Percentiles rank a stretch among this genome's conserved stretches.
Conservation (phyloP, 92 coral and sea anemone genomes). For the Parazoanthus darwini region DNA sequence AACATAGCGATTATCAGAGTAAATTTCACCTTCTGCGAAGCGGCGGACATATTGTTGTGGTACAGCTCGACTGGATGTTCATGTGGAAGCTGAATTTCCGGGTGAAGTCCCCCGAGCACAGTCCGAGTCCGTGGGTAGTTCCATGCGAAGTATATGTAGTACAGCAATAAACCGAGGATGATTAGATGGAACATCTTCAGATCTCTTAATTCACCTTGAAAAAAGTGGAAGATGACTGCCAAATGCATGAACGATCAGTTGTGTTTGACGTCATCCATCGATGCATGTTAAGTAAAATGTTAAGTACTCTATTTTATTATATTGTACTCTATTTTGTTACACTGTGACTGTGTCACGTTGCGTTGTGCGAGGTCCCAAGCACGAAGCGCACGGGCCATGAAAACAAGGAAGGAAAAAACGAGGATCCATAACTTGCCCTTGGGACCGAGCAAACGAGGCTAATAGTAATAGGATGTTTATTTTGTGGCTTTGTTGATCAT, state of each 20-base stretch:
- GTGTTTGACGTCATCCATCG: neutral
- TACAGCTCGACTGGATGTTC: slow-evolving; percentile 32
- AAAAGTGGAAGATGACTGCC: neutral
- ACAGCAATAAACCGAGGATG: slow-evolving; percentile 19
- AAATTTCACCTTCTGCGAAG: slow-evolving; percentile 23
- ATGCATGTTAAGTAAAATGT: no score
- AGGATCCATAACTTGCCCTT: no score
- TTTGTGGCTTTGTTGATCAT: no score
- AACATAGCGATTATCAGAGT: neutral
- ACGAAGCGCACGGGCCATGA: no score
- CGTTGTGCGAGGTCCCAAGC: no score
- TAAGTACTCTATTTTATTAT: no score
- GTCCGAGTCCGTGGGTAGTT: slow-evolving; percentile 33
- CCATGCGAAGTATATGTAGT: slow-evolving; percentile 28
- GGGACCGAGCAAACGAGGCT: no score
- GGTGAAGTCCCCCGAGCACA: slow-evolving; percentile 35
- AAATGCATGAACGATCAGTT: neutral
- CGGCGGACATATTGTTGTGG: slow-evolving; percentile 27
- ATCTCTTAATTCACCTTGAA: neutral
- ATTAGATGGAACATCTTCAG: slow-evolving; percentile 16
- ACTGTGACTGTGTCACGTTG: no score
- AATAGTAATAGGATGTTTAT: no score
- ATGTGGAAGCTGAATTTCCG: slow-evolving; percentile 35
- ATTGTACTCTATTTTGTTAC: no score
- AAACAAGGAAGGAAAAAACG: no score